Percentiles rank a stretch among this genome's conserved stretches.
phyloP scores from a whole-genome alignment of 2,113 vertebrate species.

The Odontesthes bonariensis region DNA sequence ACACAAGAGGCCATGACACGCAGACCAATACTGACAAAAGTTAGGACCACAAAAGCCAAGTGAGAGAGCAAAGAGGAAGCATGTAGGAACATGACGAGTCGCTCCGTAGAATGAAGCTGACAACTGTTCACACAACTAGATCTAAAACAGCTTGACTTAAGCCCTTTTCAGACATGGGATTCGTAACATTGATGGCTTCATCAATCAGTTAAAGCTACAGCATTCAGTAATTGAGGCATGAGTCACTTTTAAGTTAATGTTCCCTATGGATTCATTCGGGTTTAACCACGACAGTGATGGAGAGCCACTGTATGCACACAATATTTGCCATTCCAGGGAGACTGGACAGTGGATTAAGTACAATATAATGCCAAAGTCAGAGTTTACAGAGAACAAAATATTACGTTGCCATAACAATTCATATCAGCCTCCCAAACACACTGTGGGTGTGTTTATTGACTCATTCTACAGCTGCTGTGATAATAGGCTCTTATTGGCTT shows the following conservation, averaged over 20 bases:
- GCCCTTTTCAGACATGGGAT: conserved; percentile 17
- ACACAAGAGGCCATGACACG: conserved; percentile 67
- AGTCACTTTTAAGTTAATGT: conserved; percentile 10
- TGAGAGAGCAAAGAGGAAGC: conserved; percentile 65
- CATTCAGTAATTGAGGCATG: background rate
- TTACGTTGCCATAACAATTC: background rate
- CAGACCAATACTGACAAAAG: conserved; percentile 60
- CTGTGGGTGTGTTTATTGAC: background rate
- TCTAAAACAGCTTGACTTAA: conserved; percentile 11
- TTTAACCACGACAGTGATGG: background rate
- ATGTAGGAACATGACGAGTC: conserved; percentile 67
- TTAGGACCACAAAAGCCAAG: conserved; percentile 63
- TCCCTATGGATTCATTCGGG: background rate
- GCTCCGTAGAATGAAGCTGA: conserved; percentile 39
- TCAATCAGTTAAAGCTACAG: conserved; percentile 19
- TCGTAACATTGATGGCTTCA: conserved; percentile 24
- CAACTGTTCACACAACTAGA: conserved; percentile 33
- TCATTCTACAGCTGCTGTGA: background rate
- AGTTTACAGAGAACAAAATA: background rate
- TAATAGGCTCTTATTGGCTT: background rate
- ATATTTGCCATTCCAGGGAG: background rate
- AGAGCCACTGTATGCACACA: background rate
- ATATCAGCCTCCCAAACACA: background rate
- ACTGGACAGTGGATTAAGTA: background rate
- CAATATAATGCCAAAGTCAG: background rate